These are phyloP conservation scores for Solenopsis invicta DNA, from an alignment of 1,140 invertebrate genomes.

Conservation along the genomic window DNA sequence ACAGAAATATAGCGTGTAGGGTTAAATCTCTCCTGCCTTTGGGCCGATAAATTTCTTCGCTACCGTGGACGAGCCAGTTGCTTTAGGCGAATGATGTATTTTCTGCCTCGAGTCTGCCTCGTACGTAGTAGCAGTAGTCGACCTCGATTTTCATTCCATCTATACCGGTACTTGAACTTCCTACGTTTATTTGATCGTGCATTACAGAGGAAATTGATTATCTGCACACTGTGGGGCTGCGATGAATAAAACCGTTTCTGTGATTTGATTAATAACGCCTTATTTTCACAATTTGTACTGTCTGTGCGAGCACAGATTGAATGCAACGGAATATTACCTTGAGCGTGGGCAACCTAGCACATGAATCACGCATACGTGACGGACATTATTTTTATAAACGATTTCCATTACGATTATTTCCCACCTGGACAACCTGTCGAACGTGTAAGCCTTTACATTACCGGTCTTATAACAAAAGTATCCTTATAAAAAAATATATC, in stretches of 20 bases:
- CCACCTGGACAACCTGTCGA: not conserved
- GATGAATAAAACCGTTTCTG: conserved; percentile 31
- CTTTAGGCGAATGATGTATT: conserved; percentile 40
- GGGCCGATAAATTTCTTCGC: conserved; percentile 17
- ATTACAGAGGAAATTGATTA: conserved; percentile 49
- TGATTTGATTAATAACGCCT: conserved; percentile 22
- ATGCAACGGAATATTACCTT: not conserved
- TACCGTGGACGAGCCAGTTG: not conserved
- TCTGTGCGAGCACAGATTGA: not conserved
- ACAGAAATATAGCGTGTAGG: not conserved
- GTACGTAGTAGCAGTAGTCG: conserved; percentile 7
- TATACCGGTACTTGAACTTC: conserved; percentile 57
- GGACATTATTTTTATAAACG: not conserved
- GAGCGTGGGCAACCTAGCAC: not conserved
- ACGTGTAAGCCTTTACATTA: not conserved
- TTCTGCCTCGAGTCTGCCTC: not conserved
- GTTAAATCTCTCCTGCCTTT: not conserved
- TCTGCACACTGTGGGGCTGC: not conserved
- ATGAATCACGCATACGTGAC: not conserved
- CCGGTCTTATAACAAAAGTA: not conserved
- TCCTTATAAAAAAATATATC: no score
- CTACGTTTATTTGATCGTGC: conserved; percentile 50
- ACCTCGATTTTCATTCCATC: conserved; percentile 59
- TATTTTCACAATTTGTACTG: conserved; percentile 21
- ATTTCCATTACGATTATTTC: conserved; percentile 25